These are phyloP conservation scores for Aphelenchoides fujianensis DNA, from an alignment of 1,140 invertebrate genomes.

Conservation along the genomic window DNA sequence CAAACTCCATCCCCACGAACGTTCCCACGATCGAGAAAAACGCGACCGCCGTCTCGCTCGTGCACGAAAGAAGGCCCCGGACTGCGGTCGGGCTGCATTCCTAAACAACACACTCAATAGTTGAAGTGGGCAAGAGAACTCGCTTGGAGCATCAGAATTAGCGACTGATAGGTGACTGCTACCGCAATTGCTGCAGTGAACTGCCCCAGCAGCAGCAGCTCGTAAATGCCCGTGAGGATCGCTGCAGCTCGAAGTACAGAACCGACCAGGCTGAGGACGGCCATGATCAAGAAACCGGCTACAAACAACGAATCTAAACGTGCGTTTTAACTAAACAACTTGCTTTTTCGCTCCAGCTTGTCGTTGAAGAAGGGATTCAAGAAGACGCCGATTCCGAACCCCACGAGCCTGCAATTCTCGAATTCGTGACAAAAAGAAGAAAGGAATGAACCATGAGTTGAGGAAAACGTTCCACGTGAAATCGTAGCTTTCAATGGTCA, in stretches of 20 bases:
- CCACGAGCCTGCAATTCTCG: no score
- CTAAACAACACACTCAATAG: no score
- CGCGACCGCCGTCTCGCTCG: slow-evolving; percentile 29
- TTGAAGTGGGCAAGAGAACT: no score
- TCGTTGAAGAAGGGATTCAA: slow-evolving; percentile 47
- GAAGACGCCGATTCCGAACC: slow-evolving; percentile 40
- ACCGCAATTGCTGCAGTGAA: slow-evolving; percentile 40
- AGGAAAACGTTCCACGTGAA: slow-evolving; percentile 41
- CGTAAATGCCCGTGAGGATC: slow-evolving; percentile 30
- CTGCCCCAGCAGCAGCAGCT: slow-evolving; percentile 33
- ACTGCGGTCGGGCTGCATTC: slow-evolving; percentile 38
- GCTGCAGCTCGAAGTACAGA: slow-evolving; percentile 28
- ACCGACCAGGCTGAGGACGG: slow-evolving; percentile 21
- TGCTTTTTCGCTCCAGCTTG: slow-evolving; percentile 43
- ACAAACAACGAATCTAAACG: slow-evolving; percentile 8
- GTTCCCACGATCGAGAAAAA: slow-evolving; percentile 27
- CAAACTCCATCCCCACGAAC: slow-evolving; percentile 35
- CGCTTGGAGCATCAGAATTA: slow-evolving; percentile 37
- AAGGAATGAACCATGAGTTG: slow-evolving; percentile 43
- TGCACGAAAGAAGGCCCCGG: slow-evolving; percentile 25
- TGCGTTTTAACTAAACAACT: slow-evolving; percentile 22
- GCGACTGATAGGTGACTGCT: slow-evolving; percentile 43
- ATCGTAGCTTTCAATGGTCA: slow-evolving; percentile 31
- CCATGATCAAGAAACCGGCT: slow-evolving; percentile 31
- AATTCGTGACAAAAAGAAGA: no score